A percentile compares a stretch with the other conserved stretches of the same genome.
phyloP scores from a whole-genome alignment of 1,140 invertebrate genomes.

The Parasteatoda tepidariorum region DNA sequence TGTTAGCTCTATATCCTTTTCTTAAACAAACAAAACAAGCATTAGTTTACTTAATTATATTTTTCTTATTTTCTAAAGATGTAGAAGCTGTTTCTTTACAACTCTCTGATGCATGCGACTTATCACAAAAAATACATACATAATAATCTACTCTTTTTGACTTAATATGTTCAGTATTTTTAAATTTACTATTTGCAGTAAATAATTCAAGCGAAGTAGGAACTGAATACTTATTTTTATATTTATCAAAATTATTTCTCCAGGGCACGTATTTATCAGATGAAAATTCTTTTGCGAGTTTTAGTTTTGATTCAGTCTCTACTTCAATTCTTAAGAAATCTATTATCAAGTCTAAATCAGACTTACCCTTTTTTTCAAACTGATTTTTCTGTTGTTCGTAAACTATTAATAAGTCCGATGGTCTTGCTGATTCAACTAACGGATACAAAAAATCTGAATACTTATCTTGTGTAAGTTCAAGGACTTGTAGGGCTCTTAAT shows the following conservation, averaged over 20 bases:
- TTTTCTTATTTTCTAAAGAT: not conserved
- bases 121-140: slow-evolving; percentile 16
- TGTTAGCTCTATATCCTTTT: not conserved
- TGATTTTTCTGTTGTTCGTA: not conserved
- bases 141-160: not conserved
- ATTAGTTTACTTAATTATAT: slow-evolving; percentile 3
- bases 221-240: not conserved
- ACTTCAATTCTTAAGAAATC: slow-evolving; percentile 1
- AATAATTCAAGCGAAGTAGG: not conserved
- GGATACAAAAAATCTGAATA: not conserved
- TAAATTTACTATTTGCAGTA: not conserved
- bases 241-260: not conserved
- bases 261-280: not conserved
- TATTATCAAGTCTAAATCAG: slow-evolving; percentile 5
- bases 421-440: not conserved
- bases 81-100: not conserved
- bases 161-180: not conserved
- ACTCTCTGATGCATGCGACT: not conserved
- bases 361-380: not conserved
- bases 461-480: not conserved
- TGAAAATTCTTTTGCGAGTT: not conserved
- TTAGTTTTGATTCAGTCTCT: not conserved
- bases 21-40: slow-evolving; percentile 20
- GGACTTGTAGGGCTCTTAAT: not conserved
- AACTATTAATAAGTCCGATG: not conserved